phyloP scores from a whole-genome alignment of 2,113 vertebrate species.

The Thryonomys swinderianus region DNA sequence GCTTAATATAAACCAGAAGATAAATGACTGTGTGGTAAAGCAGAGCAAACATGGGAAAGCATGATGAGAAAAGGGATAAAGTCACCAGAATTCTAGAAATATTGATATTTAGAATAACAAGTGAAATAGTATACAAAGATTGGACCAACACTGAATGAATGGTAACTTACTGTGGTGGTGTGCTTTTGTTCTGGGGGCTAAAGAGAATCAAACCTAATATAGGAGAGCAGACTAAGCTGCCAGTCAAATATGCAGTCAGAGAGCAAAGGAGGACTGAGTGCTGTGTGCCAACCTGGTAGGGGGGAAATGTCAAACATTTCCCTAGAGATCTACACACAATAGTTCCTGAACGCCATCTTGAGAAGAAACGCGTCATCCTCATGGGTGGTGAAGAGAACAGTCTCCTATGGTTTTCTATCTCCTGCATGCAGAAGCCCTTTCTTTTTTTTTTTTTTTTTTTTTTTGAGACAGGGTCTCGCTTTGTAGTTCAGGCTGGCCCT shows the following conservation, averaged over 20 bases:
- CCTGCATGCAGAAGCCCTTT: background rate
- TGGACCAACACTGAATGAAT: background rate
- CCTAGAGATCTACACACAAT: background rate
- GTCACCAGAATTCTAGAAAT: background rate
- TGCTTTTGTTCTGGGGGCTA: background rate
- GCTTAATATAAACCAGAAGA: background rate
- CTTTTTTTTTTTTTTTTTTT: too few relatives aligned
- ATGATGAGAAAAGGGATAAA: background rate
- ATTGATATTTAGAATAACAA: background rate
- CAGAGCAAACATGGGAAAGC: background rate
- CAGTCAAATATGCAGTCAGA: background rate
- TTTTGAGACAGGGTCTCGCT: too few relatives aligned
- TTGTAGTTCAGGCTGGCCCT: too few relatives aligned
- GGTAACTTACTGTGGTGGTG: background rate
- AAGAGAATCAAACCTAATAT: background rate
- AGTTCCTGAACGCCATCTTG: background rate
- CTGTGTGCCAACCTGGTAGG: too few relatives aligned
- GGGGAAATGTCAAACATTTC: background rate
- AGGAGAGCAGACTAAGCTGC: background rate
- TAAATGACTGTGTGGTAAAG: accelerated
- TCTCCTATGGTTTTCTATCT: accelerated
- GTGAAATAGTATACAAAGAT: background rate
- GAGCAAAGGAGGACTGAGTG: background rate
- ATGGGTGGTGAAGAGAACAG: accelerated
- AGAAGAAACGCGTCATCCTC: accelerated